Percentiles rank a stretch among this genome's conserved stretches.
phyloP scores from a whole-genome alignment of 1,140 invertebrate genomes.

The Nephila pilipes region DNA sequence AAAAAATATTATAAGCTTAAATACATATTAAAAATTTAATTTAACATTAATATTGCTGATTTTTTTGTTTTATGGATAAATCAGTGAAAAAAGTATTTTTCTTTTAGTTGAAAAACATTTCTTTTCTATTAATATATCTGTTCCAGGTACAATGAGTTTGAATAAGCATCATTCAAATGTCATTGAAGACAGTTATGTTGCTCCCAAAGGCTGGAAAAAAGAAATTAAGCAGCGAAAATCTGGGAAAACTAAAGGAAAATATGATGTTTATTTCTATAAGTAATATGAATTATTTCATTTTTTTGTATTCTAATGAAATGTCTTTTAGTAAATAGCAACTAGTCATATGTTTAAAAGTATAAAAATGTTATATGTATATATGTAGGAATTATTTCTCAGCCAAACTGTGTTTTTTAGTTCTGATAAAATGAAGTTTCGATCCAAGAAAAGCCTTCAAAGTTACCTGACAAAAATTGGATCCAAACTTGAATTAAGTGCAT shows the following conservation, averaged over 20 bases:
- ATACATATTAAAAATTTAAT: no score
- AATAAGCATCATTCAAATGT: not conserved
- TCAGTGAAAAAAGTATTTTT: no score
- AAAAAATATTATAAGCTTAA: no score
- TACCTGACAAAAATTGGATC: not conserved
- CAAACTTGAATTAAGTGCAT: not conserved
- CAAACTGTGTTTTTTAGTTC: not conserved
- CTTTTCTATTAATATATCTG: not conserved
- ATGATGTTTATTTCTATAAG: constrained; percentile 45
- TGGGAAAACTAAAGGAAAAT: constrained; percentile 26
- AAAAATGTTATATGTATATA: no score
- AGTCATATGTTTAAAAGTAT: no score
- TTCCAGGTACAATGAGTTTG: not conserved
- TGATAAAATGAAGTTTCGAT: not conserved
- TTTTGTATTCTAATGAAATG: not conserved
- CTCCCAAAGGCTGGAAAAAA: constrained; percentile 10
- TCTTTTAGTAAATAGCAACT: no score
- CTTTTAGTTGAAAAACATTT: not conserved
- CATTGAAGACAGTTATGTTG: not conserved
- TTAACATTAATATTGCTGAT: no score
- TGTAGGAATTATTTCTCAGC: no score
- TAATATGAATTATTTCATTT: not conserved
- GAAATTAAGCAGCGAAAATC: constrained; percentile 22
- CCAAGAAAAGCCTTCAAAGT: constrained; percentile 17
- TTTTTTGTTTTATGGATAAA: no score